These are phyloP conservation scores for Diplazon laetatorius DNA, from an alignment of 2,888 invertebrate species.

Conservation along the genomic window DNA sequence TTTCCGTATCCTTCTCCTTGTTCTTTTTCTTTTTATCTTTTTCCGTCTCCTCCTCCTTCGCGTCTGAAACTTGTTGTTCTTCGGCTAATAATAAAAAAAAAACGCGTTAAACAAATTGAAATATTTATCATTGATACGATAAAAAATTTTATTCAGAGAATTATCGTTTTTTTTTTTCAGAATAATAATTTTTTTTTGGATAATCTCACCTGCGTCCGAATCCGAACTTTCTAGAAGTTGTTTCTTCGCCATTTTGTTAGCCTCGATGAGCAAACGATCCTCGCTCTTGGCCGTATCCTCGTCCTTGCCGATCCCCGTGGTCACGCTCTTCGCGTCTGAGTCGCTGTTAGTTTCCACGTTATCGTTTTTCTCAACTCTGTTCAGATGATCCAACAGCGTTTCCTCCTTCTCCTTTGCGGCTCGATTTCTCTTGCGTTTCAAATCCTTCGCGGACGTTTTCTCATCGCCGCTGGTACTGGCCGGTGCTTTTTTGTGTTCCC, in stretches of 20 bases:
- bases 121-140: too few relatives aligned
- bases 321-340: conserved; percentile 33
- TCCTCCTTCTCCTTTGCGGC: conserved; percentile 69
- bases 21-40: conserved; percentile 26
- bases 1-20: conserved; percentile 44
- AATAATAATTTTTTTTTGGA: too few relatives aligned
- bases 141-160: background rate
- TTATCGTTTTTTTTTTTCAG: too few relatives aligned
- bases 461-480: conserved; percentile 56
- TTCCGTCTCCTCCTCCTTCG: conserved; percentile 18
- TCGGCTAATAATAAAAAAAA: conserved; percentile 18
- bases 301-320: background rate
- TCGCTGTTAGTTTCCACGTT: conserved; percentile 24
- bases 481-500: conserved; percentile 55
- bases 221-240: conserved; percentile 57
- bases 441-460: conserved; percentile 35
- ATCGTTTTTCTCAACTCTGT: conserved; percentile 68
- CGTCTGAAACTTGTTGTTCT: conserved; percentile 29
- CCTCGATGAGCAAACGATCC: conserved; percentile 40
- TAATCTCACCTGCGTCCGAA: conserved; percentile 49
- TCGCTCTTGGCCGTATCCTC: conserved; percentile 17
- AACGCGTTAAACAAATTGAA: too few relatives aligned
- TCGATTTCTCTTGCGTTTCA: conserved; percentile 53
- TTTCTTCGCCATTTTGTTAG: conserved; percentile 58
- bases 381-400: conserved; percentile 73